phyloP scores from a whole-genome alignment of 2,888 invertebrate genomes.

The Cephus pygmeus region DNA sequence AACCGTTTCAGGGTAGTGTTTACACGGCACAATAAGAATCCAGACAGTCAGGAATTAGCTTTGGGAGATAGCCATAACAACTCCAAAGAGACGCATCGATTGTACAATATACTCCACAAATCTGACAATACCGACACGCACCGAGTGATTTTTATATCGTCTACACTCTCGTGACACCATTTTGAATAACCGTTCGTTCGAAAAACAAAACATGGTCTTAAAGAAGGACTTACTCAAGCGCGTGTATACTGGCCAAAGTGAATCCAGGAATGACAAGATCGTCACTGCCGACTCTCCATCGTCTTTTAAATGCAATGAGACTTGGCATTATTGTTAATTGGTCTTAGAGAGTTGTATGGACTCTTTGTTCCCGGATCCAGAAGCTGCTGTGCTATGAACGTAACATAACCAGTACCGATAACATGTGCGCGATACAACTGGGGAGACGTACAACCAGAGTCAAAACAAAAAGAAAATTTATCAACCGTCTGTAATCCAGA shows the following conservation, averaged over 20 bases:
- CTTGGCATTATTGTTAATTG: constrained; percentile 76
- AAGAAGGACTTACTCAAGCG: constrained; percentile 75
- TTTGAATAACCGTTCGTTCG: background rate
- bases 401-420: background rate
- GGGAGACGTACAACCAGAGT: background rate
- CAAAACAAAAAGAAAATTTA: background rate
- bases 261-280: constrained; percentile 85
- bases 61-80: background rate
- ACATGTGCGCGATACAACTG: background rate
- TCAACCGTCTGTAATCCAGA: background rate
- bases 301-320: constrained; percentile 81
- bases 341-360: background rate
- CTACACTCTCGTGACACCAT: background rate
- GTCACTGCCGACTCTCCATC: constrained; percentile 88
- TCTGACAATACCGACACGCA: background rate
- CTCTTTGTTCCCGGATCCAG: background rate
- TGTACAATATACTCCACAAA: background rate
- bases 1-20: too few relatives aligned
- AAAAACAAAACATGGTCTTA: background rate
- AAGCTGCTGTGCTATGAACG: background rate
- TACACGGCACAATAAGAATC: background rate
- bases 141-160: background rate
- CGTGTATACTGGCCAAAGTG: constrained; percentile 76
- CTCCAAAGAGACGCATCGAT: background rate
- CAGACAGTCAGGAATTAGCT: background rate